Evolutionary conservation across 2,888 invertebrate genomes (phyloP).

Genomic region (Rambutsinella grinnellia): DNA sequence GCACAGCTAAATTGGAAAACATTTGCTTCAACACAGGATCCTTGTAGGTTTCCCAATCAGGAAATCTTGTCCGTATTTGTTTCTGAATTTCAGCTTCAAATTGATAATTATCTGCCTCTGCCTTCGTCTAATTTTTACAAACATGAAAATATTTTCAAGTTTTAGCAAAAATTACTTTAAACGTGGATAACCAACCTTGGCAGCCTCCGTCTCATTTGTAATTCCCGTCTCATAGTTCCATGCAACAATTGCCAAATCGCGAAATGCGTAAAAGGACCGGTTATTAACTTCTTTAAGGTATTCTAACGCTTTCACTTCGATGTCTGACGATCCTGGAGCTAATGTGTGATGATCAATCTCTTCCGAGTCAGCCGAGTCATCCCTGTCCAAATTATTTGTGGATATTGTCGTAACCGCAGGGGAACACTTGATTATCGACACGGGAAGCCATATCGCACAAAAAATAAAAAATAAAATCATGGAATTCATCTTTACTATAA

Average conservation of each 20-base stretch:
- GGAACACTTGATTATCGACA: too few species aligned
- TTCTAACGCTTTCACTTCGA: conserved; percentile 26
- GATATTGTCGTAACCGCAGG: neutral
- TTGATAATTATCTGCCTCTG: conserved; percentile 33
- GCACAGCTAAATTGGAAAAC: conserved; percentile 38
- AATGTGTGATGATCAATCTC: conserved; percentile 32
- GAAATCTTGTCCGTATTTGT: conserved; percentile 22
- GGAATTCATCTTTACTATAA: too few species aligned
- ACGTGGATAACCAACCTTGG: conserved; percentile 8
- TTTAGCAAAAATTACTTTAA: neutral
- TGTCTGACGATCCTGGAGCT: conserved; percentile 18
- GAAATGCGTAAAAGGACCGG: conserved; percentile 14
- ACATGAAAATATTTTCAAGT: neutral
- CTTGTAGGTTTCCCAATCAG: conserved; percentile 26
- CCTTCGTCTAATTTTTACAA: conserved; percentile 10
- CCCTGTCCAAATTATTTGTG: too few species aligned
- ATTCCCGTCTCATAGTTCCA: conserved; percentile 59
- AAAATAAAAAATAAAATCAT: too few species aligned
- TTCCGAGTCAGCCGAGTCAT: neutral
- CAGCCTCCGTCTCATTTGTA: conserved; percentile 52
- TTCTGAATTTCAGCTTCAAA: conserved; percentile 36
- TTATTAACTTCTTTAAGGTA: conserved; percentile 28
- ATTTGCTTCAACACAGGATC: conserved; percentile 17
- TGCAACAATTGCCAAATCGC: conserved; percentile 16
- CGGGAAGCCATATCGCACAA: too few species aligned